Evolutionary conservation across 1,140 invertebrate genomes (phyloP).

Genomic region (Halictus rubicundus): DNA sequence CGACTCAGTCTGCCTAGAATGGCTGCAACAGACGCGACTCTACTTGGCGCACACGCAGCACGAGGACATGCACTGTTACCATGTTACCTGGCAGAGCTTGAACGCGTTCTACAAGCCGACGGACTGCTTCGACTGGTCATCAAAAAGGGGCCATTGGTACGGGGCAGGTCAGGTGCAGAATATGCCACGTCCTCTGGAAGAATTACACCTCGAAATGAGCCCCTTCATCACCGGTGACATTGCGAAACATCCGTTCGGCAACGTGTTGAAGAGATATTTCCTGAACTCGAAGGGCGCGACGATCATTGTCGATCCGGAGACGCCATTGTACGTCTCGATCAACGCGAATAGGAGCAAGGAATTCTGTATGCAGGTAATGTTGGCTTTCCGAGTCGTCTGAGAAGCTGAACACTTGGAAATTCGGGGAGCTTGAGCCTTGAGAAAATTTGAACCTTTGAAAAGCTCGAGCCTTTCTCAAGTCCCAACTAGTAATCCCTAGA

Average conservation of each 20-base stretch:
- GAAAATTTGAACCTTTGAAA: too few species aligned
- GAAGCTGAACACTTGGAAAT: too few species aligned
- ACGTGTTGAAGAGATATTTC: conserved; percentile 90
- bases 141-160: conserved; percentile 87
- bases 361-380: conserved; percentile 83
- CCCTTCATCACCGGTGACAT: conserved; percentile 92
- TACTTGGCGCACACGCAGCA: conserved; percentile 85
- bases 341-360: conserved; percentile 83
- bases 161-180: conserved; percentile 89
- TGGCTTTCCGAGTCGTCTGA: too few species aligned
- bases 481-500: too few species aligned
- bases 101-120: conserved; percentile 84
- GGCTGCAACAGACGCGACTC: conserved; percentile 87
- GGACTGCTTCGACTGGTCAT: conserved; percentile 91
- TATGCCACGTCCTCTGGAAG: conserved; percentile 90
- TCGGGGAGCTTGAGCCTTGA: too few species aligned
- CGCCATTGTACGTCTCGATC: conserved; percentile 89
- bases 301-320: conserved; percentile 87
- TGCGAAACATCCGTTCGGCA: conserved; percentile 89
- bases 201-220: conserved; percentile 85
- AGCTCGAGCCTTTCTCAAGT: too few species aligned
- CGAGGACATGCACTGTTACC: conserved; percentile 87
- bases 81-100: conserved; percentile 90
- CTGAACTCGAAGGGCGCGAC: conserved; percentile 92
- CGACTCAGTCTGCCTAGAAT: conserved; percentile 87